Conservation (phyloP, 2,797 vertebrate genomes). For the Anabacerthia variegaticeps region DNA sequence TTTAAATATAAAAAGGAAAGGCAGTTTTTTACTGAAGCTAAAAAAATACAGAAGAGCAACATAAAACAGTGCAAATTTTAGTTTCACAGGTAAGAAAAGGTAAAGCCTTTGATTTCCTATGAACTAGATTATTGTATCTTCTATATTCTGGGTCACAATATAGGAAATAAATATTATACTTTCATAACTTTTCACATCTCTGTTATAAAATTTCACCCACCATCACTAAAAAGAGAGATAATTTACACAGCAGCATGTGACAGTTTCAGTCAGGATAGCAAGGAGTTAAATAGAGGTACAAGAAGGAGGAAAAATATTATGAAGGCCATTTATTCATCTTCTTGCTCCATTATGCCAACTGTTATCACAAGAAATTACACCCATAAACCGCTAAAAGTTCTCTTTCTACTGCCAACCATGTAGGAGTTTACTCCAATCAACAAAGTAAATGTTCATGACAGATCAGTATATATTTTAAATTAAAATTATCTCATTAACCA, state of each 20-base stretch:
- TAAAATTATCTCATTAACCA: neutral
- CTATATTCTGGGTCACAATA: neutral
- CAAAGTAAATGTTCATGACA: neutral
- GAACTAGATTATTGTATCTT: neutral
- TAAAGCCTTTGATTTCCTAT: neutral
- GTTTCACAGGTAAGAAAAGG: neutral
- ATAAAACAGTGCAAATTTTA: neutral
- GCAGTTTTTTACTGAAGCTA: neutral
- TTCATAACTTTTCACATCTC: neutral
- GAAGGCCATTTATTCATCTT: neutral
- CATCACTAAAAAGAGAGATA: neutral
- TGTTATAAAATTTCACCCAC: neutral
- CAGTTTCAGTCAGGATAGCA: neutral
- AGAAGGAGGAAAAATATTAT: neutral
- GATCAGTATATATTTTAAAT: neutral
- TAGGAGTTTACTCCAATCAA: neutral
- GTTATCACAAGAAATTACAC: neutral
- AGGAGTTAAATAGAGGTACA: neutral
- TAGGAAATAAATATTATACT: neutral
- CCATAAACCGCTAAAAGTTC: neutral
- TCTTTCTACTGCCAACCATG: neutral
- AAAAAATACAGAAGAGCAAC: neutral
- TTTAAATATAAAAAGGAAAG: neutral
- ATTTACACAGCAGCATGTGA: neutral
- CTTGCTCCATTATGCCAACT: neutral